Base-by-base conservation (phyloP, 1,140 invertebrate species). In the Bradynema listronoti region DNA sequence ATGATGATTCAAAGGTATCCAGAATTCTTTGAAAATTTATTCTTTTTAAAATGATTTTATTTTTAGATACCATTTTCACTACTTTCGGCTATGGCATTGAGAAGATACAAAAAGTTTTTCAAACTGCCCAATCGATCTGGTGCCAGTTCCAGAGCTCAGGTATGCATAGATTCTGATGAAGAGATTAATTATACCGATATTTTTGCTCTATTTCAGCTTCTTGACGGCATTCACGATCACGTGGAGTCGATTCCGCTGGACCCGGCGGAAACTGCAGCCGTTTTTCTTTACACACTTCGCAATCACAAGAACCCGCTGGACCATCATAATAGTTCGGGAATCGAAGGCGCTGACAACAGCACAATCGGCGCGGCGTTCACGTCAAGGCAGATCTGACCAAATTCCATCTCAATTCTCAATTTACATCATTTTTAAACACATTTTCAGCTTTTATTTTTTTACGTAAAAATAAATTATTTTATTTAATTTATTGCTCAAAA, bases 61-160 rank as follows among this genome's bases (percentile, higher is more conserved):
- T 19, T 46, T 61, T 24, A 62, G 33, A 34, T 59, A 11, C 16
- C 14, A 7, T 58, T 58, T 61, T 32, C 57, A 14, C 25, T 33
- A 24, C 33, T 58, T 27, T 45, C 60, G 19, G 63, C 60, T 0
- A 27, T 47, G 6, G 27, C 60, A 6, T 32, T 66, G 5, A 41
- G 63, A 34, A 33, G 58, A 1, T 64, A 64, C 57, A 61, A 61
- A 42, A 61, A 61, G 36, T 63, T 64, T n/a, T 61, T 61, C 41
- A 61, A 66, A 25, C 34, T 63, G 59, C 57, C 58, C 27, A 27
- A 61, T 52, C 58, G 58, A 16, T 63, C 58, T 3, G 58, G 58
- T 14, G 58, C 36, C 7, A 61, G 22, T 43, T 62, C 56, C 7
- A 61, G 64, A 16, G 14, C 58, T 3, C 58, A 61, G 59, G 58